phyloP scores from a whole-genome alignment of 2,888 invertebrate species.

The Geotrupes spiniger region DNA sequence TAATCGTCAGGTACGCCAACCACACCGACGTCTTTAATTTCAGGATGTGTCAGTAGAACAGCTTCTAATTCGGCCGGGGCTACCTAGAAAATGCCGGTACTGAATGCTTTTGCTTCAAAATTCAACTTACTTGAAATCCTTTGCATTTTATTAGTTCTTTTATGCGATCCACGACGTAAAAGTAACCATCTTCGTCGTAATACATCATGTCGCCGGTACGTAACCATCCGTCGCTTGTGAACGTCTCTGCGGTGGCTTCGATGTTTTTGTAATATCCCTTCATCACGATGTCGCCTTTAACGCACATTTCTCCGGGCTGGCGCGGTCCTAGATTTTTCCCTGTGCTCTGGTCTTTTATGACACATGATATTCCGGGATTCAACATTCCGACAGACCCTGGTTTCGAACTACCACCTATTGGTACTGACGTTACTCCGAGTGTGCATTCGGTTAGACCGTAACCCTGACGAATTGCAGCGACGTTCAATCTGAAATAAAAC shows the following conservation, averaged over 20 bases:
- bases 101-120: not conserved
- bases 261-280: conserved; percentile 68
- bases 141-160: conserved; percentile 92
- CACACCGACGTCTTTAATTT: conserved; percentile 77
- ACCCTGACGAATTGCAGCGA: conserved; percentile 52
- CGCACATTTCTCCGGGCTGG: conserved; percentile 75
- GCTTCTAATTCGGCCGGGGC: conserved; percentile 86
- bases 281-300: conserved; percentile 65
- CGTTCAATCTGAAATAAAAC: conserved; percentile 14
- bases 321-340: conserved; percentile 61
- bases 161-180: conserved; percentile 79
- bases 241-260: conserved; percentile 59
- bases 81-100: conserved; percentile 37
- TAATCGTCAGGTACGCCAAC: conserved; percentile 72
- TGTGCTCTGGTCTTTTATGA: conserved; percentile 62
- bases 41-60: conserved; percentile 67
- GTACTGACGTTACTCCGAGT: conserved; percentile 52
- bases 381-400: conserved; percentile 64
- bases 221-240: conserved; percentile 74
- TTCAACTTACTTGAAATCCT: conserved; percentile 62
- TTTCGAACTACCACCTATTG: conserved; percentile 43
- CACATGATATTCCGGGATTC: conserved; percentile 59
- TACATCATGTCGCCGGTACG: conserved; percentile 81
- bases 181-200: conserved; percentile 71
- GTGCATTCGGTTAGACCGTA: conserved; percentile 78